phyloP scores from a whole-genome alignment of 2,888 invertebrate genomes.

The Caenorhabditis panamensis region DNA sequence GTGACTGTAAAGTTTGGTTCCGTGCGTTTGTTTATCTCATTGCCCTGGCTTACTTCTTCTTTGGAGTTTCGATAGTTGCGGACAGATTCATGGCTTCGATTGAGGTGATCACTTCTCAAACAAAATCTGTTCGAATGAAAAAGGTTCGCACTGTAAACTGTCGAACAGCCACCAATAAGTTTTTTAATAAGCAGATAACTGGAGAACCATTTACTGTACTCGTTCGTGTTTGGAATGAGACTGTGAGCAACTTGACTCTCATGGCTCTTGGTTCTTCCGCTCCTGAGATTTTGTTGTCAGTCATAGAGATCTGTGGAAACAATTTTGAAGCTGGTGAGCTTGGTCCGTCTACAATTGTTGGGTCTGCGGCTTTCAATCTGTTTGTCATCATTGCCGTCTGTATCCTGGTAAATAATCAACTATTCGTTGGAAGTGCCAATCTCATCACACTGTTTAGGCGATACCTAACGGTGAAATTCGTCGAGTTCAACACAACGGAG shows the following conservation, averaged over 20 bases:
- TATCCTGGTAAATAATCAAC: constrained; percentile 83
- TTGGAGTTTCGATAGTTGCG: constrained; percentile 98
- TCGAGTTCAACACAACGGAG: constrained; percentile 78
- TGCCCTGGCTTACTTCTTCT: constrained; percentile 92
- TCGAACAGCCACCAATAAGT: too few species aligned
- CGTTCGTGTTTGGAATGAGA: constrained; percentile 98
- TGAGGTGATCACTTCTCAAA: constrained; percentile 98
- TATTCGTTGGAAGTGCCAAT: neutral
- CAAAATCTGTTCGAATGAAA: constrained; percentile 92
- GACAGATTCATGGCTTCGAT: constrained; percentile 99
- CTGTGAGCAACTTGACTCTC: constrained; percentile 96
- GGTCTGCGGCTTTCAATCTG: constrained; percentile 97
- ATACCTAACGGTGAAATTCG: constrained; percentile 77
- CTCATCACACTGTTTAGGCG: constrained; percentile 82
- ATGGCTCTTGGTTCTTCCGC: constrained; percentile 98
- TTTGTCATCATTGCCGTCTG: constrained; percentile 98
- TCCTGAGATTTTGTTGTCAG: constrained; percentile 96
- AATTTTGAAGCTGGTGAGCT: constrained; percentile 88
- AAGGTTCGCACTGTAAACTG: constrained; percentile 84
- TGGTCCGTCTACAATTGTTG: constrained; percentile 89
- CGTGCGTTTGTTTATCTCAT: constrained; percentile 93
- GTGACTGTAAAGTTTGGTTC: constrained; percentile 84
- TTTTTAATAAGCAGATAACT: constrained; percentile 69
- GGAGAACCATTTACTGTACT: constrained; percentile 76
- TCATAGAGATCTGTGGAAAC: constrained; percentile 97